Conservation (phyloP, 2,888 invertebrate genomes). For the Pardosa pseudoannulata region DNA sequence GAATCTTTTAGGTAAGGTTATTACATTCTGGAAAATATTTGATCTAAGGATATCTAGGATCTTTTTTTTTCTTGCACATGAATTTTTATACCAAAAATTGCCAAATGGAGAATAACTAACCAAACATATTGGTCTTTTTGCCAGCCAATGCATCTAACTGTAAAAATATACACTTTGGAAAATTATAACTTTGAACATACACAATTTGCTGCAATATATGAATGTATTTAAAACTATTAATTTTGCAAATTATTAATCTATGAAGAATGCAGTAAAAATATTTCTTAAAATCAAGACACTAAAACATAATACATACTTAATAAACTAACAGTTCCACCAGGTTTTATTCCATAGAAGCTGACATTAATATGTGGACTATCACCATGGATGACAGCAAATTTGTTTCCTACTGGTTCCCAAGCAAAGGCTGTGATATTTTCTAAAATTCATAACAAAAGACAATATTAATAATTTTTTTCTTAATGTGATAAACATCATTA, state of each 20-base stretch:
- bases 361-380: constrained; percentile 90
- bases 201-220: too few species aligned
- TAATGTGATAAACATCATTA: too few species aligned
- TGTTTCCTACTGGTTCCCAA: constrained; percentile 98
- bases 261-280: not conserved
- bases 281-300: constrained; percentile 2
- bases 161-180: too few species aligned
- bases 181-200: too few species aligned
- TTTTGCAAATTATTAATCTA: not conserved
- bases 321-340: constrained; percentile 90
- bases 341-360: constrained; percentile 94
- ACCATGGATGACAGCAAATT: constrained; percentile 97
- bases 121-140: too few species aligned
- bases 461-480: not conserved
- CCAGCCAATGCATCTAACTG: too few species aligned
- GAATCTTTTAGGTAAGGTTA: too few species aligned
- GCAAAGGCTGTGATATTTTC: constrained; percentile 87
- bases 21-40: too few species aligned
- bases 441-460: constrained; percentile 73
- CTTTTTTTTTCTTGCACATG: too few species aligned
- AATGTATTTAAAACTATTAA: not conserved
- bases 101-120: too few species aligned
- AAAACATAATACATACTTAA: constrained; percentile 84
- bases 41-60: too few species aligned
- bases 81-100: too few species aligned